Evolutionary conservation across 2,797 vertebrate species (phyloP), one percentile per base, ranked within the genome.

Genomic region (Notolepis coatsorum): DNA sequence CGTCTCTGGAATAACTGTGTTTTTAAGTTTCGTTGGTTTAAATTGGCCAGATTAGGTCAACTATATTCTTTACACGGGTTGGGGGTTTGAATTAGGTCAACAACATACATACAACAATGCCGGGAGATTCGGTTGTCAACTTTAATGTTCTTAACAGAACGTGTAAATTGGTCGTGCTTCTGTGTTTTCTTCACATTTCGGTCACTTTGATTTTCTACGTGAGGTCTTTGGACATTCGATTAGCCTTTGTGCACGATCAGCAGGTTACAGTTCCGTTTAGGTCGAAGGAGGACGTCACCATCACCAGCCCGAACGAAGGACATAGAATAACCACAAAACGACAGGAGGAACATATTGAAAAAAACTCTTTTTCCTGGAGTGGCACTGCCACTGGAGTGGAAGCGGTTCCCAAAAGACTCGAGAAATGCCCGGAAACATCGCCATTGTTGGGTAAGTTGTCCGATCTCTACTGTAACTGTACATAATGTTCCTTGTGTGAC

Each of bases 121-220:
- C 89, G 62, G 71, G 41, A 1, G 91, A 93, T 1, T 2, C 82
- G 0, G 0, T 47, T 12, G 51, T 30, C 7, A 92, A 69, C 65
- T 93, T 93, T 30, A 71, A 12, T 25, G 15, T 90, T 7, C 77
- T 94, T 0, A 82, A 93, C 1, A 88, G 85, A 65, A 84, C 76
- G n/a, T 94, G 93, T 45, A 91, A 90, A 65, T 53, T 93, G 59
- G 84, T 94, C 41, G 92, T 93, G 18, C 70, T 93, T 30, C 84
- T 94, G 3, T 93, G 93, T 18, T 61, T 90, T 5, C 69, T 93
- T 4, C 92, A 93, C 80, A 93, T 94, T 7, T 84, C 85, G 2
- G 82, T 93, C 35, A 90, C 90, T 0, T 2, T 93, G 15, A 24
- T 94, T 54, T 93, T 92, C 61, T 94, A 94, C 56, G 85, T 93